Base-by-base conservation (phyloP, 2,113 vertebrate genomes). In the Pachypanchax playfairii region DNA sequence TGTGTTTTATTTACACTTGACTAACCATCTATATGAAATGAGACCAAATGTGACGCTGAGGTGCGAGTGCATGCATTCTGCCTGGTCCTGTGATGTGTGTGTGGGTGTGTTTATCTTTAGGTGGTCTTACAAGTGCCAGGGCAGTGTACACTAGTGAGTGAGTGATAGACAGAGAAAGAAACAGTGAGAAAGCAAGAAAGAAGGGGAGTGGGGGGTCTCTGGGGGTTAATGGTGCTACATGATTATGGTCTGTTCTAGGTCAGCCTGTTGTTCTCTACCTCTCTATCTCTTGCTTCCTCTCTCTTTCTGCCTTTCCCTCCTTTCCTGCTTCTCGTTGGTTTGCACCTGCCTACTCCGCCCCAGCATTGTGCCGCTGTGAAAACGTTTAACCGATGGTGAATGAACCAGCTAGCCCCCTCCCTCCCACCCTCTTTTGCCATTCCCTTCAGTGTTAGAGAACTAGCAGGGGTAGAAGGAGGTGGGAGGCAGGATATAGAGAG, bases 201-300 rank as follows among this genome's bases (percentile, higher is more conserved):
- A 75, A 47, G 42, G 73, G 58, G 68, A 73, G 77, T 59, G 73
- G 55, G 74, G 68, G 80, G 82, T 86, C 71, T 82, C 65, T 55
- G 53, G 51, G 74, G 79, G 86, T 88, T 90, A 86, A 89, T 89
- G 85, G 82, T 73, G 76, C 74, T 84, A 79, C 82, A 93, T 94
- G 93, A 97, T 97, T 96, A 95, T 91, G 90, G 93, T 93, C 94
- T 91, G 92, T 96, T 96, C 95, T 96, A 94, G 95, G 94, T 94
- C 95, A 95, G 96, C 95, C 95, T 96, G 92, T 93, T 92, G 73
- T 87, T 74, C 70, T 65, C 59, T 24, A 5, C 82, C 90, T 85
- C 92, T 85, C 91, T 90, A 92, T 83, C 92, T 91, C 63, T 31
- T 58, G 38, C 91, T 93, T 91, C 39, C 93, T 93, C 91, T 86